Conservation (phyloP, 2,797 vertebrate species). For the Atherinosoma microstoma region DNA sequence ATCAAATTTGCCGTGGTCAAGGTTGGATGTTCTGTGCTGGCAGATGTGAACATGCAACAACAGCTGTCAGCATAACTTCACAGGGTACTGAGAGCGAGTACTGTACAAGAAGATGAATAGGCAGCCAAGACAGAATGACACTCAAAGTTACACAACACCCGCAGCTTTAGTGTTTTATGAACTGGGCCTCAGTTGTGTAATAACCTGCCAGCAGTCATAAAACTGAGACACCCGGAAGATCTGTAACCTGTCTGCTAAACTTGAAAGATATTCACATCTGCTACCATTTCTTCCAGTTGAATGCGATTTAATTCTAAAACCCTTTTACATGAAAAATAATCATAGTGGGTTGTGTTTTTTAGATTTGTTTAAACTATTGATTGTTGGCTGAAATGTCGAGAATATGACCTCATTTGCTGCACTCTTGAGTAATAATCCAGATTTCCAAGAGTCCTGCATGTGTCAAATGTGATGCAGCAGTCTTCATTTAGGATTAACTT, state of each 20-base stretch:
- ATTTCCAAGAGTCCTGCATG: background rate
- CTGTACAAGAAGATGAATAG: background rate
- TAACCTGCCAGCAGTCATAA: conserved; percentile 10
- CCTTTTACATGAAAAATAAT: background rate
- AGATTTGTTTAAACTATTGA: background rate
- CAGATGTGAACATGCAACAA: background rate
- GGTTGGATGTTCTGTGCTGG: background rate
- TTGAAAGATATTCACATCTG: background rate
- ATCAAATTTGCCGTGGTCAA: background rate
- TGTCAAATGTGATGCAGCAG: background rate
- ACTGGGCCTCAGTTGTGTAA: conserved; percentile 14
- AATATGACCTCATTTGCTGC: background rate
- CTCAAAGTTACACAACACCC: conserved; percentile 26
- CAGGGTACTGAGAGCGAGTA: conserved; percentile 1
- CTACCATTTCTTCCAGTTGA: background rate
- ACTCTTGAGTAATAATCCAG: background rate
- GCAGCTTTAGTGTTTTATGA: conserved; percentile 30
- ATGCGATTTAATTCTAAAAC: background rate
- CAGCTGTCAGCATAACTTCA: background rate
- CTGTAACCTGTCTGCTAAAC: conserved; percentile 8
- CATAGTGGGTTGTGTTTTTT: background rate
- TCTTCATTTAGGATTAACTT: background rate
- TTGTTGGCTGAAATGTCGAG: background rate
- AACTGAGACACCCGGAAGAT: conserved; percentile 9
- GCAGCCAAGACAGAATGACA: background rate